These are phyloP conservation scores for Lepus timidus DNA, from an alignment of 2,113 vertebrate genomes.

Conservation along the genomic window DNA sequence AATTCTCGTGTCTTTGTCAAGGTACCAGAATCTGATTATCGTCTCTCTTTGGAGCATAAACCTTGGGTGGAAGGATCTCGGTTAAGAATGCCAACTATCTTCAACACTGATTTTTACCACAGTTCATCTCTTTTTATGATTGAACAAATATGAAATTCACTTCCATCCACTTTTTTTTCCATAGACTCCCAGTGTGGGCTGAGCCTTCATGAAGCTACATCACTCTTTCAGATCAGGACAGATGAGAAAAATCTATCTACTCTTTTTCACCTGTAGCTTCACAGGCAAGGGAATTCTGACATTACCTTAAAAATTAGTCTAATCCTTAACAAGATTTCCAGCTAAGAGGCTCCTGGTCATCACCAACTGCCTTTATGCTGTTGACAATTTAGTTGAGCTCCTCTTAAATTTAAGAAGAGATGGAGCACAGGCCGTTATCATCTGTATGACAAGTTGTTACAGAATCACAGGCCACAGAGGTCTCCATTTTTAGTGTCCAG, in stretches of 20 bases:
- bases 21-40: neutral
- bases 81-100: neutral
- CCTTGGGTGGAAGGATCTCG: neutral
- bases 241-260: neutral
- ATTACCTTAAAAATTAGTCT: conserved; percentile 26
- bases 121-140: neutral
- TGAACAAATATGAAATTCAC: neutral
- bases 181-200: neutral
- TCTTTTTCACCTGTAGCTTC: neutral
- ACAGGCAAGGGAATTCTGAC: neutral
- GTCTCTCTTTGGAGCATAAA: neutral
- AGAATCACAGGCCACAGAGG: neutral
- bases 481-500: neutral
- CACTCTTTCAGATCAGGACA: neutral
- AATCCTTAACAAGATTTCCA: conserved; percentile 1
- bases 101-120: neutral
- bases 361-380: neutral
- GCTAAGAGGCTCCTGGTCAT: neutral
- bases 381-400: neutral
- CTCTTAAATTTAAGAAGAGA: neutral
- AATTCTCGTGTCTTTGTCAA: neutral
- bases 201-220: conserved; percentile 30
- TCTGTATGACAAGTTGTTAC: neutral
- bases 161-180: neutral
- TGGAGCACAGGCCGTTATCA: neutral